Conservation (phyloP, 2,797 vertebrate genomes). For the Loriculus beryllinus region DNA sequence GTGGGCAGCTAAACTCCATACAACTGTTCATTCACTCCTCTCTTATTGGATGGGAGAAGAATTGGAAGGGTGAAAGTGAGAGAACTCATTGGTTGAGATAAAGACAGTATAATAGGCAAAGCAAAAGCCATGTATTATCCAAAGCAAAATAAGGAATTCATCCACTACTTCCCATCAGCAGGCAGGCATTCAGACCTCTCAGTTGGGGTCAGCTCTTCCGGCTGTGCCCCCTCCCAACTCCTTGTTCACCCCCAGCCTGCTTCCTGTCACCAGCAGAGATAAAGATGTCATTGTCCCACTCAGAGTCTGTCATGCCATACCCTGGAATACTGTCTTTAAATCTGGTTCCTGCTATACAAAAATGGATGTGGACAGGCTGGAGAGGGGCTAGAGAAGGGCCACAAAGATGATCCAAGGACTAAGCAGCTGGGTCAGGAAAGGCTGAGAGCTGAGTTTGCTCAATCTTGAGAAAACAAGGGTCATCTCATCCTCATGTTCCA, state of each 20-base stretch:
- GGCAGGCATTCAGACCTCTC: neutral
- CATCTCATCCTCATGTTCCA: neutral
- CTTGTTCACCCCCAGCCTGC: neutral
- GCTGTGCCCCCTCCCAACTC: neutral
- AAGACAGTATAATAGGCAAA: neutral
- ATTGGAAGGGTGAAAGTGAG: neutral
- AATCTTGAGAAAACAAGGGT: neutral
- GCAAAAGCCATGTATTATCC: neutral
- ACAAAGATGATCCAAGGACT: neutral
- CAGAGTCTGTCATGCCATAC: neutral
- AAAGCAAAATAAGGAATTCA: neutral
- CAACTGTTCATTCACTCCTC: rapidly evolving
- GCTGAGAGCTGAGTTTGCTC: neutral
- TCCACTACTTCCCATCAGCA: neutral
- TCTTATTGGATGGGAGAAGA: neutral
- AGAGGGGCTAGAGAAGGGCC: neutral
- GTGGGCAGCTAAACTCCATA: neutral
- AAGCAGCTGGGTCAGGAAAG: neutral
- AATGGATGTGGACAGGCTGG: neutral
- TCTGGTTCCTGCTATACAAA: neutral
- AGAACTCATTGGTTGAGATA: neutral
- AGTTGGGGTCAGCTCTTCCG: neutral
- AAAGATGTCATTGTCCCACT: neutral
- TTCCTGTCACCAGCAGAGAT: neutral
- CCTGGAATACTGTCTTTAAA: neutral